These are phyloP conservation scores for Psix sp. DNA, from an alignment of 1,140 invertebrate genomes.

Conservation along the genomic window DNA sequence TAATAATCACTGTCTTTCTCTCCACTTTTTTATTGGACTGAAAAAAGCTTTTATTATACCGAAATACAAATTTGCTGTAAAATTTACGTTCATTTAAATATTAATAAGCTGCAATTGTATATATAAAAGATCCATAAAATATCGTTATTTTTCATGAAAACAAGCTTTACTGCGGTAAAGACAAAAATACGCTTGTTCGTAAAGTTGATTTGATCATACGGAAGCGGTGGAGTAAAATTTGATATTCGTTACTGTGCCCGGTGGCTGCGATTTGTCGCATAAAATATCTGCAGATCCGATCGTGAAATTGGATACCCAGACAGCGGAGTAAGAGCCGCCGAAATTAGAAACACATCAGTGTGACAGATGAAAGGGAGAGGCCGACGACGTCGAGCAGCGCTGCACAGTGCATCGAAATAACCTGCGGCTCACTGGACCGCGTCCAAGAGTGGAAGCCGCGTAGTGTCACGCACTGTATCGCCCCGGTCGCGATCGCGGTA, in stretches of 20 bases:
- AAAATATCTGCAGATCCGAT: slow-evolving; percentile 38
- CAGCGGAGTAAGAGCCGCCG: slow-evolving; percentile 46
- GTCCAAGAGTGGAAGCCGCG: slow-evolving; percentile 63
- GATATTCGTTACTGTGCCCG: slow-evolving; percentile 15
- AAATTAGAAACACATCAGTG: slow-evolving; percentile 54
- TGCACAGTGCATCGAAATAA: slow-evolving; percentile 56
- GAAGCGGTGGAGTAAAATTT: slow-evolving; percentile 6
- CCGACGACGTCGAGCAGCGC: slow-evolving; percentile 30
- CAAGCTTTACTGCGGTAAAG: too few species aligned
- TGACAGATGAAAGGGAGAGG: slow-evolving; percentile 27
- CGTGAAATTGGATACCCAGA: slow-evolving; percentile 48
- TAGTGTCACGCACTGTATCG: not conserved
- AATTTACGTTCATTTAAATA: too few species aligned
- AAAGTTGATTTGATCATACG: too few species aligned
- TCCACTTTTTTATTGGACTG: too few species aligned
- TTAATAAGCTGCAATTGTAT: too few species aligned
- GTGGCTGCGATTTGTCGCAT: slow-evolving; percentile 44
- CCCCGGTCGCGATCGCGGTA: slow-evolving; percentile 2
- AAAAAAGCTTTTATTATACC: too few species aligned
- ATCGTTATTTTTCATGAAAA: too few species aligned
- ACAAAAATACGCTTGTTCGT: too few species aligned
- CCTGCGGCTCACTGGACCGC: slow-evolving; percentile 63
- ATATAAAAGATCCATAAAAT: too few species aligned
- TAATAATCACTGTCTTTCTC: too few species aligned
- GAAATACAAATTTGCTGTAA: too few species aligned